phyloP scores from a whole-genome alignment of 2,797 vertebrate genomes.

The Coreius guichenoti region DNA sequence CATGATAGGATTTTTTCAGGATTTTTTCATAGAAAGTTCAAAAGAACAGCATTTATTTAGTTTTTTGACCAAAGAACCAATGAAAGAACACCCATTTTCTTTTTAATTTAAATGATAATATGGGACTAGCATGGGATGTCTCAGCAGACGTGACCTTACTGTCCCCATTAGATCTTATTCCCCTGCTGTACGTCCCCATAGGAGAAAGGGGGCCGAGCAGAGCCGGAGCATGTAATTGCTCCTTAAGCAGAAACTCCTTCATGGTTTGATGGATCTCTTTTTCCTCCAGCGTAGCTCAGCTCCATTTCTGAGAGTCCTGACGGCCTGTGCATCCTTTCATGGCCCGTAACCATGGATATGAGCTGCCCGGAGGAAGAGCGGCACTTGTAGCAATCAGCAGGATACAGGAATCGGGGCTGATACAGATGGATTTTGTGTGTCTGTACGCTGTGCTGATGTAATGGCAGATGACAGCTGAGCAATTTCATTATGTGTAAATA shows the following conservation, averaged over 20 bases:
- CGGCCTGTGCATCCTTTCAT: conserved; percentile 25
- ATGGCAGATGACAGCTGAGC: conserved; percentile 51
- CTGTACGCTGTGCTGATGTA: conserved; percentile 36
- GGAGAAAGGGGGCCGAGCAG: conserved; percentile 6
- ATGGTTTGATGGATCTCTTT: conserved; percentile 41
- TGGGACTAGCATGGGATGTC: not conserved
- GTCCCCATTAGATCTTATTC: conserved; percentile 14
- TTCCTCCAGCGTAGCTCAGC: conserved; percentile 32
- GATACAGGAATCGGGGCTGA: conserved; percentile 24
- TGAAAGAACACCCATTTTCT: not conserved
- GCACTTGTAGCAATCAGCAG: conserved; percentile 25
- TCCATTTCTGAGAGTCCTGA: conserved; percentile 18
- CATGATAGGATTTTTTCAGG: not conserved
- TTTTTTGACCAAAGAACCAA: not conserved
- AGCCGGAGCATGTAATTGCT: conserved; percentile 23
- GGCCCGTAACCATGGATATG: conserved; percentile 45
- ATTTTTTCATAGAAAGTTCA: not conserved
- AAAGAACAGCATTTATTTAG: not conserved
- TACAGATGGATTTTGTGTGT: conserved; percentile 44
- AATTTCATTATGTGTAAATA: conserved; percentile 52
- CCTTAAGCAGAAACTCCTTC: conserved; percentile 41
- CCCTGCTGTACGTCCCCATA: not conserved
- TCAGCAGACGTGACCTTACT: conserved; percentile 12
- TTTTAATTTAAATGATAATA: not conserved
- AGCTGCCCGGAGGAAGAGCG: conserved; percentile 31